Percentiles rank a stretch among this genome's conserved stretches.
phyloP scores from a whole-genome alignment of 2,888 invertebrate species.

The Agrilus mali region DNA sequence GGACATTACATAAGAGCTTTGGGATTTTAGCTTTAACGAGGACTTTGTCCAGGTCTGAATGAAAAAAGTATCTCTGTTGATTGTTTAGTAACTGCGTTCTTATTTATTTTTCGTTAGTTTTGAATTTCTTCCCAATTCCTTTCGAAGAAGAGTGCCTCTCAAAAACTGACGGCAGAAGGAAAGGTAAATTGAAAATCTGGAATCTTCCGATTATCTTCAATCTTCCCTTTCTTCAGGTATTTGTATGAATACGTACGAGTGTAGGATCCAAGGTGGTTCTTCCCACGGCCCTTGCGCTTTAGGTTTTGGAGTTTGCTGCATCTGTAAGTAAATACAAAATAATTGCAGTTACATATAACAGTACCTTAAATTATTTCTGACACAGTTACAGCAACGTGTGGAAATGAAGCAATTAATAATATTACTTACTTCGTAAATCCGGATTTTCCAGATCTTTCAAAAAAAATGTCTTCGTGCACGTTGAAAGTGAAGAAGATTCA shows the following conservation, averaged over 20 bases:
- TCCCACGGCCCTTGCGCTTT: slow-evolving; percentile 69
- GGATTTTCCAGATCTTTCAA: slow-evolving; percentile 65
- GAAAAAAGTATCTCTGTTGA: no score
- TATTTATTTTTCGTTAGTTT: slow-evolving; percentile 38
- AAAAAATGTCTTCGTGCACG: slow-evolving; percentile 53
- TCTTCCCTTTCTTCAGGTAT: slow-evolving; percentile 39
- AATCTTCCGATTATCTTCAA: no score
- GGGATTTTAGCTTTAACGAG: no score
- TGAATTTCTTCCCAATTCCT: slow-evolving; percentile 75
- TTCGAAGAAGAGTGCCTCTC: slow-evolving; percentile 70
- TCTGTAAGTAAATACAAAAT: slow-evolving; percentile 50
- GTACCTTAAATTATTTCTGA: not conserved
- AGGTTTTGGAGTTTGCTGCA: slow-evolving; percentile 76
- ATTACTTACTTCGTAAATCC: slow-evolving; percentile 75
- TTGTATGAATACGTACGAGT: slow-evolving; percentile 77
- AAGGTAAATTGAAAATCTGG: slow-evolving; percentile 26
- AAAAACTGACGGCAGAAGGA: slow-evolving; percentile 48
- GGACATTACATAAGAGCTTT: no score
- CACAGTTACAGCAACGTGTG: slow-evolving; percentile 64
- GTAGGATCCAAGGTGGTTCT: slow-evolving; percentile 56
- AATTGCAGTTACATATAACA: not conserved
- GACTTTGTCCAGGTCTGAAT: no score
- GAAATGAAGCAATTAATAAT: slow-evolving; percentile 59
- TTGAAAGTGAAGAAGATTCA: slow-evolving; percentile 63
- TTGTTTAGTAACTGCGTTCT: not conserved